Evolutionary conservation across 2,113 vertebrate genomes (phyloP).

Genomic region (Pelusios castaneus): DNA sequence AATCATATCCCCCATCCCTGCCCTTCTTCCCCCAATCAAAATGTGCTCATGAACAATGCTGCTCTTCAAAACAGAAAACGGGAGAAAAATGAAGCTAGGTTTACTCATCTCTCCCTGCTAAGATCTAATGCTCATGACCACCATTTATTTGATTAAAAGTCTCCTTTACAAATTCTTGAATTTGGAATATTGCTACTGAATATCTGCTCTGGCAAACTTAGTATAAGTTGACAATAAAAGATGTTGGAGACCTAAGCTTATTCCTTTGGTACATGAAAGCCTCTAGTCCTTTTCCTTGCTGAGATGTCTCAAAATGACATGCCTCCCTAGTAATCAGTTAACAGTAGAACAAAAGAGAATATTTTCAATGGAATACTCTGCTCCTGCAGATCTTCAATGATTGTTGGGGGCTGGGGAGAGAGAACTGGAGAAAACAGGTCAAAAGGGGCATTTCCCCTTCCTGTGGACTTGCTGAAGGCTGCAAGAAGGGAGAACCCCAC

Average conservation of each 20-base stretch:
- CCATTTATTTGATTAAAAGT: neutral
- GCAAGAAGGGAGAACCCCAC: neutral
- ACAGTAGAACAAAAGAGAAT: neutral
- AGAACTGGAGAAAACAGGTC: neutral
- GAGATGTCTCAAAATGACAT: neutral
- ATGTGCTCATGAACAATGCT: too few relatives aligned
- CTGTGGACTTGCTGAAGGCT: neutral
- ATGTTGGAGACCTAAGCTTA: neutral
- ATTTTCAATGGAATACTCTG: neutral
- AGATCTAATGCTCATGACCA: neutral
- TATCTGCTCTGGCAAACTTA: neutral
- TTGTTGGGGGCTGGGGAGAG: neutral
- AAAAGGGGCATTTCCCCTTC: neutral
- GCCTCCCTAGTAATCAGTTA: neutral
- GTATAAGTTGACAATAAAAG: neutral
- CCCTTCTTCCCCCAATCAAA: too few relatives aligned
- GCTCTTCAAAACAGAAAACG: too few relatives aligned
- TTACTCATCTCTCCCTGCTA: too few relatives aligned
- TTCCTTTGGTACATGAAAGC: neutral
- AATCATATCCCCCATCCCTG: neutral
- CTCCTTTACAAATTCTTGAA: too few relatives aligned
- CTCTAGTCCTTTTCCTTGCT: neutral
- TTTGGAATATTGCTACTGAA: neutral
- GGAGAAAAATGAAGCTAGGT: too few relatives aligned
- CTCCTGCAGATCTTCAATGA: neutral